Conservation (phyloP, 2,888 invertebrate genomes). For the Brachypterus glaber region DNA sequence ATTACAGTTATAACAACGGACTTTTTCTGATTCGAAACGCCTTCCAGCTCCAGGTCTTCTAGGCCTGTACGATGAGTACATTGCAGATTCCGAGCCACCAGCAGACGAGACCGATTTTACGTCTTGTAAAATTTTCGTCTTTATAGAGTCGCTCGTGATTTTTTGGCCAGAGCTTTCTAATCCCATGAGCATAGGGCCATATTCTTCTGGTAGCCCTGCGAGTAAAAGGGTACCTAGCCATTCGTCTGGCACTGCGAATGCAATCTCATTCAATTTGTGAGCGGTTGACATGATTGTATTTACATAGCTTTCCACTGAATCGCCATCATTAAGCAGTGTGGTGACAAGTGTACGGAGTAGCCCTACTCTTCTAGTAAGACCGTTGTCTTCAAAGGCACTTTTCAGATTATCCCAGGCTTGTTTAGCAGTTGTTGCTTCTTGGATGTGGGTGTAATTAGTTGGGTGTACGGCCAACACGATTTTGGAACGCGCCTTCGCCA, state of each 20-base stretch:
- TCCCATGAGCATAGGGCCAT: constrained; percentile 27
- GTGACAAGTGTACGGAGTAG: too few species aligned
- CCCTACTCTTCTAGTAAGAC: too few species aligned
- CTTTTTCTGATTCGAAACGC: background rate
- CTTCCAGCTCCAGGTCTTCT: too few species aligned
- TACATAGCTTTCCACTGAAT: constrained; percentile 2
- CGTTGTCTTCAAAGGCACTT: too few species aligned
- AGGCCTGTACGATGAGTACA: too few species aligned
- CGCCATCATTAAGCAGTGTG: too few species aligned
- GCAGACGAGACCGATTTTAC: too few species aligned
- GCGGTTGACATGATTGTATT: constrained; percentile 13
- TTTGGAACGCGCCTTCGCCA: too few species aligned
- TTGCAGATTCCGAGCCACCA: too few species aligned
- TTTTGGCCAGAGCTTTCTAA: constrained; percentile 21
- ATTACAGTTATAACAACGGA: background rate
- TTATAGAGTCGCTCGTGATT: constrained; percentile 25
- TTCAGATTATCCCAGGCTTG: too few species aligned
- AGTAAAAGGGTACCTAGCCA: constrained; percentile 28
- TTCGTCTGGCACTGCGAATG: constrained; percentile 24
- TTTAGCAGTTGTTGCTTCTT: background rate
- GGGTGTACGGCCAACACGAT: too few species aligned
- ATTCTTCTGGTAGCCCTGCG: constrained; percentile 25
- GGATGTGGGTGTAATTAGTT: constrained; percentile 14
- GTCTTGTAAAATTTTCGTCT: too few species aligned
- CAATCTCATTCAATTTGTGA: constrained; percentile 24